phyloP scores from a whole-genome alignment of 2,113 vertebrate species.

The Lucifuga dentata region DNA sequence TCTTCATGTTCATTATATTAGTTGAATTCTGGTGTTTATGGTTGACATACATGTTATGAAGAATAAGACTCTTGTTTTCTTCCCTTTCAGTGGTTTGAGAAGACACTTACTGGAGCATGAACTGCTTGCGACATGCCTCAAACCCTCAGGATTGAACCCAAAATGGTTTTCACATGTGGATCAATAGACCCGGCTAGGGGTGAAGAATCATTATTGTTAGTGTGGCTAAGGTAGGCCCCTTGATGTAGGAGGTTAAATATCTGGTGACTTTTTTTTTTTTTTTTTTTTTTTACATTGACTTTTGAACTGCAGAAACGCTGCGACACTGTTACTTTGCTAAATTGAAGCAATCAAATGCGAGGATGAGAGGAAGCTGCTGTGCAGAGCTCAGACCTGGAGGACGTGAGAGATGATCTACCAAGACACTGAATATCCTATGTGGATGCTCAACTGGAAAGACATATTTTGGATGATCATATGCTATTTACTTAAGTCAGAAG shows the following conservation, averaged over 20 bases:
- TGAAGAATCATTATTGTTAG: background rate
- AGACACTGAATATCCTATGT: conserved; percentile 19
- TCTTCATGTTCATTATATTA: too few species aligned
- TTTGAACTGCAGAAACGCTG: conserved; percentile 28
- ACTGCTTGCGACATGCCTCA: conserved; percentile 14
- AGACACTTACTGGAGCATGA: conserved; percentile 22
- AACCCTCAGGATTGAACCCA: conserved; percentile 36
- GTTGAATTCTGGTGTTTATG: too few species aligned
- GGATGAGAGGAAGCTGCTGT: conserved; percentile 21
- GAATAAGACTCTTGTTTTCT: background rate
- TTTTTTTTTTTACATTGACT: conserved; percentile 12
- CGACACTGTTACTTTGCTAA: conserved; percentile 25
- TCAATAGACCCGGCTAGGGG: background rate
- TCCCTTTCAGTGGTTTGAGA: conserved; percentile 78
- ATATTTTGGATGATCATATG: conserved; percentile 34
- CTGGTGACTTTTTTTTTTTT: conserved; percentile 9
- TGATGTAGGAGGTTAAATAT: conserved; percentile 30
- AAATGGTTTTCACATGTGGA: conserved; percentile 14
- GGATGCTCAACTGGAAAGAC: conserved; percentile 4
- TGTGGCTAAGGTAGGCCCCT: conserved; percentile 37
- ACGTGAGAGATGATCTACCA: conserved; percentile 16
- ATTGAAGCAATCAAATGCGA: conserved; percentile 14
- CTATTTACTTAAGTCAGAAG: conserved; percentile 50
- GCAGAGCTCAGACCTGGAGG: conserved; percentile 20
- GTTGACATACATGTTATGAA: too few species aligned